Evolutionary conservation across 2,888 invertebrate species (phyloP).

Genomic region (Pterostichus niger): DNA sequence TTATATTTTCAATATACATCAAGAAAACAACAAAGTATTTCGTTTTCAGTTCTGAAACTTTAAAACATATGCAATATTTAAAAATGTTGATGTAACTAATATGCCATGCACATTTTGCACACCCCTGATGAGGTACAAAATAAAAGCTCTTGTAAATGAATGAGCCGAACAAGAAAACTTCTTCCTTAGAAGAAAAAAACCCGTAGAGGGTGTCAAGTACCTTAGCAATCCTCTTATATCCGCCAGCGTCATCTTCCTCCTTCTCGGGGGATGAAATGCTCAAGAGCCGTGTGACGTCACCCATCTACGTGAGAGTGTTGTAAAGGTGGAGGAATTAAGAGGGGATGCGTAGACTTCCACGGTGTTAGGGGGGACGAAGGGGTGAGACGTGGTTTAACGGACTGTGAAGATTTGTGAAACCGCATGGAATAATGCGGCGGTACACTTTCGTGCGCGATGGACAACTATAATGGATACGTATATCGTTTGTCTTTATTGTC

Average conservation of each 20-base stretch:
- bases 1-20: too few species aligned
- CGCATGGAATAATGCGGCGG: slow-evolving; percentile 59
- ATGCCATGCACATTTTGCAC: background rate
- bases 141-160: slow-evolving; percentile 75
- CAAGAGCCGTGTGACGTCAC: slow-evolving; percentile 34
- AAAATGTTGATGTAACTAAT: background rate
- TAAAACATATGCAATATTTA: too few species aligned
- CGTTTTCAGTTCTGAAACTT: too few species aligned
- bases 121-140: slow-evolving; percentile 30
- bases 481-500: slow-evolving; percentile 2
- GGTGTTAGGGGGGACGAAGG: background rate
- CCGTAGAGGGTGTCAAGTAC: slow-evolving; percentile 71
- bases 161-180: slow-evolving; percentile 72
- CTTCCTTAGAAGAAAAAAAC: slow-evolving; percentile 69
- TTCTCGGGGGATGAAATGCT: background rate
- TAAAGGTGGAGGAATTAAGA: slow-evolving; percentile 67
- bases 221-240: slow-evolving; percentile 21
- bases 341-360: slow-evolving; percentile 32
- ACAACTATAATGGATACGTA: slow-evolving; percentile 42
- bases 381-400: slow-evolving; percentile 26
- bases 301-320: slow-evolving; percentile 54
- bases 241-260: background rate
- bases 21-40: too few species aligned
- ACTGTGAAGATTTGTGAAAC: slow-evolving; percentile 64
- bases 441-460: slow-evolving; percentile 35